These are phyloP conservation scores for Diachrysia chrysitis DNA, from an alignment of 2,888 invertebrate genomes.

Conservation along the genomic window DNA sequence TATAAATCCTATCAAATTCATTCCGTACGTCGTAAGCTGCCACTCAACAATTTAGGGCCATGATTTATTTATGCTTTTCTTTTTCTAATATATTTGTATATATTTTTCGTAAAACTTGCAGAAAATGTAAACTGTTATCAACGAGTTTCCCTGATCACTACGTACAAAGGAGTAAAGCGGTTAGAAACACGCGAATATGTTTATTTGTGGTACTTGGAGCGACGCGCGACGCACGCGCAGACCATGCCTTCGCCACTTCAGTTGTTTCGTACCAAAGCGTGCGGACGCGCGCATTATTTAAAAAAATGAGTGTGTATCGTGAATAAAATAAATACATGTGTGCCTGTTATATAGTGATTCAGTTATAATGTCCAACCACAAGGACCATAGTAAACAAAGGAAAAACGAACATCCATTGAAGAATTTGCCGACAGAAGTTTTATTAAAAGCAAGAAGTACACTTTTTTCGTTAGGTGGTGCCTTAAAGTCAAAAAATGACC, in stretches of 20 bases:
- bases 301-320: constrained; percentile 54
- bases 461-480: constrained; percentile 84
- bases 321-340: constrained; percentile 62
- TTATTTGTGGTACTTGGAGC: constrained; percentile 84
- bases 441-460: constrained; percentile 83
- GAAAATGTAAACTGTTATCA: constrained; percentile 42
- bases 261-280: constrained; percentile 76
- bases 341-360: constrained; percentile 38
- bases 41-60: constrained; percentile 42
- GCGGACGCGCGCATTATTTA: constrained; percentile 73
- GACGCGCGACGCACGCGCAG: constrained; percentile 81
- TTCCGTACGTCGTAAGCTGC: constrained; percentile 46
- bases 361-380: constrained; percentile 80
- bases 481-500: constrained; percentile 81
- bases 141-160: constrained; percentile 45
- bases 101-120: constrained; percentile 5
- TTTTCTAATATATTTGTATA: constrained; percentile 16
- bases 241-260: constrained; percentile 78
- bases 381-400: constrained; percentile 79
- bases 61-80: constrained; percentile 34
- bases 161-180: constrained; percentile 60
- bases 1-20: constrained; percentile 53
- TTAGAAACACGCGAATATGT: constrained; percentile 77
- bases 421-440: constrained; percentile 83
- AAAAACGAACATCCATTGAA: constrained; percentile 82